Percentiles rank a stretch among this genome's conserved stretches.
Conservation (phyloP, 2,113 vertebrate genomes). For the Danionella cerebrum region DNA sequence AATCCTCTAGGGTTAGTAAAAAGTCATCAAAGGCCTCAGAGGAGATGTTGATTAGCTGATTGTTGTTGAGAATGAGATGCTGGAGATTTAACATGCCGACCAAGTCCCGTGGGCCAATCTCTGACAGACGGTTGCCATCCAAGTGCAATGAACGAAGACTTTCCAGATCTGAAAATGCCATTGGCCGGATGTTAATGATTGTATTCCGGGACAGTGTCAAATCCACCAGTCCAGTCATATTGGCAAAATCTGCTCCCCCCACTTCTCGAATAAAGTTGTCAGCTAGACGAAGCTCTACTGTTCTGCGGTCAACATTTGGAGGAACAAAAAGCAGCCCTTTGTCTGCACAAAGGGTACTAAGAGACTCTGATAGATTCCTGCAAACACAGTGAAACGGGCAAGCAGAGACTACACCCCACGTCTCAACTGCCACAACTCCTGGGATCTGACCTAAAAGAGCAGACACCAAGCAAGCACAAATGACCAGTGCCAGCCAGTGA, state of each 20-base stretch:
- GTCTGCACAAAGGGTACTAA: conserved; percentile 87
- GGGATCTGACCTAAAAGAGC: conserved; percentile 50
- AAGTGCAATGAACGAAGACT: conserved; percentile 83
- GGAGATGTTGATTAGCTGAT: conserved; percentile 76
- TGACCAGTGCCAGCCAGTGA: conserved; percentile 64
- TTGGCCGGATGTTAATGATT: conserved; percentile 73
- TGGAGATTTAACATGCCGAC: conserved; percentile 78
- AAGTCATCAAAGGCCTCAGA: conserved; percentile 80
- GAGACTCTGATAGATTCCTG: conserved; percentile 83
- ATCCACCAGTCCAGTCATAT: conserved; percentile 85
- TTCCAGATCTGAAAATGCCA: conserved; percentile 80
- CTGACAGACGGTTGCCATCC: conserved; percentile 78
- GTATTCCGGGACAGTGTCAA: conserved; percentile 84
- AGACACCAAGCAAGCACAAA: conserved; percentile 64
- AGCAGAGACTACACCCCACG: conserved; percentile 68
- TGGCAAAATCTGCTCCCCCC: conserved; percentile 75
- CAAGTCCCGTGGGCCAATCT: conserved; percentile 68
- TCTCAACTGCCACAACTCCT: conserved; percentile 57
- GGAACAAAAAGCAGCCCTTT: conserved; percentile 86
- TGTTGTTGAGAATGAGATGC: conserved; percentile 84
- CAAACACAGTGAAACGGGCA: conserved; percentile 87
- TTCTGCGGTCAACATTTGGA: conserved; percentile 79
- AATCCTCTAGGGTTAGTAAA: conserved; percentile 76
- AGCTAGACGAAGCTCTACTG: conserved; percentile 81
- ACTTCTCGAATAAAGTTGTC: conserved; percentile 87